These are phyloP conservation scores for Ceratosolen solmsi DNA, from an alignment of 1,140 invertebrate genomes.

Conservation along the genomic window DNA sequence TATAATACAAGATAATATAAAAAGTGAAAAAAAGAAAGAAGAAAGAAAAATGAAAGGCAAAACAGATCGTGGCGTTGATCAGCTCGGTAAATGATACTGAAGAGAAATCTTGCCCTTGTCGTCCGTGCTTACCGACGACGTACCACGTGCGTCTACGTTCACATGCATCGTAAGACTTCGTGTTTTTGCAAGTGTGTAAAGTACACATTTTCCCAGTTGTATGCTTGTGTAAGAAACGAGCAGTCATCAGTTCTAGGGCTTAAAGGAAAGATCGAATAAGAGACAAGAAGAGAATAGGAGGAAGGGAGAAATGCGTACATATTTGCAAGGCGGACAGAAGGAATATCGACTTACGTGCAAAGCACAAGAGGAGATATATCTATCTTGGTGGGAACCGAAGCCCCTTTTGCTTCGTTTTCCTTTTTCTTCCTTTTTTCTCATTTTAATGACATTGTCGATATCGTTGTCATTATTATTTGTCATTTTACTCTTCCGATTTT, in stretches of 20 bases:
- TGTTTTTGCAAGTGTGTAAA: background rate
- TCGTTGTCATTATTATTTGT: background rate
- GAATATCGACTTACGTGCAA: conserved; percentile 67
- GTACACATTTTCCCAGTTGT: background rate
- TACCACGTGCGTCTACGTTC: background rate
- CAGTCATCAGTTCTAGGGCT: background rate
- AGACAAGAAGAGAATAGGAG: conserved; percentile 59
- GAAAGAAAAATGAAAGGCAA: background rate
- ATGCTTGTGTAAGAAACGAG: background rate
- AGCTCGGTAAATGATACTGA: conserved; percentile 41
- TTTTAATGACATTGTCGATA: too few relatives aligned
- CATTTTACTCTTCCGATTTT: too few relatives aligned
- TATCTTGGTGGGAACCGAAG: conserved; percentile 71
- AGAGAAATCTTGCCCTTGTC: conserved; percentile 31
- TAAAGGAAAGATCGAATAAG: background rate
- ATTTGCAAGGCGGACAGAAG: conserved; percentile 39
- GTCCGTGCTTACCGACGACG: too few relatives aligned
- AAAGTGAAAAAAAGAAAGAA: background rate
- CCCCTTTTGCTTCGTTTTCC: conserved; percentile 59
- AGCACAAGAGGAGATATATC: conserved; percentile 49
- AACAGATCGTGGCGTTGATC: conserved; percentile 18
- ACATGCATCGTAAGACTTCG: conserved; percentile 36
- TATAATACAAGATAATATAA: conserved; percentile 31
- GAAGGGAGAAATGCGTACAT: conserved; percentile 9
- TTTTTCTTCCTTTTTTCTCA: conserved; percentile 5